Evolutionary conservation across 1,140 invertebrate species (phyloP).

Genomic region (Halyomorpha halys): DNA sequence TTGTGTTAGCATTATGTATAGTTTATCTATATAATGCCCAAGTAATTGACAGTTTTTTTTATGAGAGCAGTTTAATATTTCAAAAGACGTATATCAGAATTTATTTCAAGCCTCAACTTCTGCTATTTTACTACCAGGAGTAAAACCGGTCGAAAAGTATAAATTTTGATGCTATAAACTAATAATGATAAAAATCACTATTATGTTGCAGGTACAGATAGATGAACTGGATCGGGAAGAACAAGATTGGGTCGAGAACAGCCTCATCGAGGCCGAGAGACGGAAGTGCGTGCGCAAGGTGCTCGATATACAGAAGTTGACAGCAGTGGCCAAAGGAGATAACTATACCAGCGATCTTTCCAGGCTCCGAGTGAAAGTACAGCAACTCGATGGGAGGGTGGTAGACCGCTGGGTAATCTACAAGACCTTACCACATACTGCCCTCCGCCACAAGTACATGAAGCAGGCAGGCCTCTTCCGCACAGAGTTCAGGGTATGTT

Average conservation of each 20-base stretch:
- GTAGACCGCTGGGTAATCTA: neutral
- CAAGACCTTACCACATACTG: neutral
- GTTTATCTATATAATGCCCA: too few species aligned
- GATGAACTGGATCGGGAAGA: neutral
- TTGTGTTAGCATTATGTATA: too few species aligned
- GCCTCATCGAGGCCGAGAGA: neutral
- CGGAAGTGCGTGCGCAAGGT: neutral
- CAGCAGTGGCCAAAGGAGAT: constrained; percentile 7
- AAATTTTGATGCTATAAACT: too few species aligned
- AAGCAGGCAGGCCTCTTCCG: neutral
- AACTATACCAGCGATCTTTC: constrained; percentile 13
- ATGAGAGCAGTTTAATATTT: too few species aligned
- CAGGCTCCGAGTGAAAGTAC: neutral
- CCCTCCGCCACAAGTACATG: neutral
- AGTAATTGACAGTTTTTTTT: too few species aligned
- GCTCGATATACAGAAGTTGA: neutral
- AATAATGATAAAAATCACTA: too few species aligned
- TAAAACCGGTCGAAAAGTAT: too few species aligned
- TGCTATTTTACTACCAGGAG: too few species aligned
- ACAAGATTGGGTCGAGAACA: neutral
- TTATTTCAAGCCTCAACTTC: too few species aligned
- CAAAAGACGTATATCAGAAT: too few species aligned
- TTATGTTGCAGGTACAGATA: too few species aligned
- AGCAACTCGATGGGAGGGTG: neutral
- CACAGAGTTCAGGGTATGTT: constrained; percentile 11